phyloP scores from a whole-genome alignment of 2,797 vertebrate species.

The Myotis myotis region DNA sequence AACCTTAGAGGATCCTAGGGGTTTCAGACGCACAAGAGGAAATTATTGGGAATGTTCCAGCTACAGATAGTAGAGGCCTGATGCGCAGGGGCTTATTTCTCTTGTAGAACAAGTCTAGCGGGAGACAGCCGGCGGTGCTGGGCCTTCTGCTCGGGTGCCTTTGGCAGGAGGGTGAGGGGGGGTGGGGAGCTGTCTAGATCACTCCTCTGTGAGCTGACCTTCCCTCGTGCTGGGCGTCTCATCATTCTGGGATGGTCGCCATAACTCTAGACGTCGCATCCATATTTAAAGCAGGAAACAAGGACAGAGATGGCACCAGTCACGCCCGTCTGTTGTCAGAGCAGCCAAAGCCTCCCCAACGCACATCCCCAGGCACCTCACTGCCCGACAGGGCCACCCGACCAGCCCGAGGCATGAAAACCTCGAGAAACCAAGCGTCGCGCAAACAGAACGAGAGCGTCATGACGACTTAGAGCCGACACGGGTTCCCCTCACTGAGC shows the following conservation, averaged over 20 bases:
- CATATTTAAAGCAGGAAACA: background rate
- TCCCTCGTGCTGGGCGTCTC: background rate
- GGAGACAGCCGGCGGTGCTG: background rate
- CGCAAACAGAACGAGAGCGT: background rate
- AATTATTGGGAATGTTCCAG: background rate
- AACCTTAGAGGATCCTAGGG: background rate
- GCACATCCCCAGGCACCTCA: background rate
- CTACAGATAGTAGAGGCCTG: background rate
- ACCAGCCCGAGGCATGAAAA: background rate
- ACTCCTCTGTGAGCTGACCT: background rate
- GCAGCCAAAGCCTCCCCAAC: background rate
- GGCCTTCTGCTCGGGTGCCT: background rate
- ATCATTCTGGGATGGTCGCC: background rate
- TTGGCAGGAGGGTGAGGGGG: rapidly evolving
- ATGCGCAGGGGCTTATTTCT: background rate
- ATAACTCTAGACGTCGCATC: background rate
- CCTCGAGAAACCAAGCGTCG: background rate
- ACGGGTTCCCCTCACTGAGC: background rate
- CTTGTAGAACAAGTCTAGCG: background rate
- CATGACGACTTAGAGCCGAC: background rate
- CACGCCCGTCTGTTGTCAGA: background rate
- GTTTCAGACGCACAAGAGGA: background rate
- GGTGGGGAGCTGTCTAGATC: background rate
- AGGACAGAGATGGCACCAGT: background rate
- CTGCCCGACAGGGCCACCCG: background rate